Conservation (phyloP, 1,140 invertebrate genomes). For the Habropoda laboriosa region DNA sequence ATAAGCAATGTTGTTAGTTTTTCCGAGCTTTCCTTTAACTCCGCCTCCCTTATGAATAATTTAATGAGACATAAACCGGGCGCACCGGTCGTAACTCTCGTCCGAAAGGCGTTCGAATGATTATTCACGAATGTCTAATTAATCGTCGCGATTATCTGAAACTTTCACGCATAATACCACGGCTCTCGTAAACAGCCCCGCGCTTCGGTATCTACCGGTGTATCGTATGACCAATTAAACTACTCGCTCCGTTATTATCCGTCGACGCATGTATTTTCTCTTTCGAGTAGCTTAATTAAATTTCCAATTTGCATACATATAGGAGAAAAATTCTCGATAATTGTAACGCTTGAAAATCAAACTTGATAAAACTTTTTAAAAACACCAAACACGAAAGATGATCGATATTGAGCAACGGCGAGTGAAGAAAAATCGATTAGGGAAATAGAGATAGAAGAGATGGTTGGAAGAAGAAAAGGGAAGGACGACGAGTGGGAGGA, state of each 20-base stretch:
- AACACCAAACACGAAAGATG: too few relatives aligned
- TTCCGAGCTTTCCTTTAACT: neutral
- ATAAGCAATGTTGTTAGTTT: neutral
- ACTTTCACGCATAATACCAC: neutral
- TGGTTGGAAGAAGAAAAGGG: neutral
- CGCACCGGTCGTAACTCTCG: neutral
- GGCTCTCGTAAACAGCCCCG: neutral
- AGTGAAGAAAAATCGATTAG: neutral
- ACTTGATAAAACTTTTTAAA: too few relatives aligned
- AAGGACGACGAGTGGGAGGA: neutral
- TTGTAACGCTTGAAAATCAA: too few relatives aligned
- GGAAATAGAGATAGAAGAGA: neutral
- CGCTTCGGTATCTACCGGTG: too few relatives aligned
- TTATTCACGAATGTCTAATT: slow-evolving; percentile 16
- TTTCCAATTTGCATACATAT: too few relatives aligned
- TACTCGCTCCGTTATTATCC: neutral
- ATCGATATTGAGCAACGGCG: neutral
- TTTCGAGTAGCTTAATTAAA: neutral
- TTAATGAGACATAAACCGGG: neutral
- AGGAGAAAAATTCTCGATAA: too few relatives aligned
- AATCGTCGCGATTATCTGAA: neutral
- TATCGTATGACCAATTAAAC: neutral
- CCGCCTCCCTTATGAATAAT: neutral
- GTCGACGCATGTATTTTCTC: neutral
- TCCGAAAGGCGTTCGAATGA: neutral